Percentiles rank a stretch among this genome's conserved stretches.
Evolutionary conservation across 2,888 invertebrate genomes (phyloP).

Genomic region (Brachyptera risi): DNA sequence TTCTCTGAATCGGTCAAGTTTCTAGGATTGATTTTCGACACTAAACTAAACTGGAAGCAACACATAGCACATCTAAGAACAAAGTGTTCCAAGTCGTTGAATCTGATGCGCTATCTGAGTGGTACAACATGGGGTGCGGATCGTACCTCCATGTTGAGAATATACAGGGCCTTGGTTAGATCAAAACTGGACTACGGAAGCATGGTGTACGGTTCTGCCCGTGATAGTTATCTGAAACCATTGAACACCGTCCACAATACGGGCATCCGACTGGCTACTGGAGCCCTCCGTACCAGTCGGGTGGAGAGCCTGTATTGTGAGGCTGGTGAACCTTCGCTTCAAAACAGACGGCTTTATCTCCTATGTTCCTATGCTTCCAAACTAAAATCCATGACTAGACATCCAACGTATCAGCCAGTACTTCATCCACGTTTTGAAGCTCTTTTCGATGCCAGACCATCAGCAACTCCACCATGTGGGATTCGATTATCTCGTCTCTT

Average conservation of each 20-base stretch:
- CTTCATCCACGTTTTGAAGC: neutral
- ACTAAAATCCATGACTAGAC: neutral
- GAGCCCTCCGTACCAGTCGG: constrained; percentile 17
- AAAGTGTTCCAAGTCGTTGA: constrained; percentile 1
- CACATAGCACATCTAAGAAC: neutral
- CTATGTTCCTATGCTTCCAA: neutral
- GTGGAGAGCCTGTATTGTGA: neutral
- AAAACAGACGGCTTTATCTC: neutral
- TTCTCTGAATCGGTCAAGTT: neutral
- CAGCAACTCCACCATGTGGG: neutral
- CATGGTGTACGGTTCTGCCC: constrained; percentile 1
- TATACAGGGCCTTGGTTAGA: constrained; percentile 6
- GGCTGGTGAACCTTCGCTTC: neutral
- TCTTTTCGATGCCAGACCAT: neutral
- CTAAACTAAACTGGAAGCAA: constrained; percentile 17
- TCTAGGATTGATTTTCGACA: constrained; percentile 12
- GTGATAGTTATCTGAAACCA: neutral
- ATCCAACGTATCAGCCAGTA: neutral
- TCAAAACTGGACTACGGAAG: constrained; percentile 7
- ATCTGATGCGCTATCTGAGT: constrained; percentile 12
- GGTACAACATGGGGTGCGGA: constrained; percentile 13
- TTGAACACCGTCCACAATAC: neutral
- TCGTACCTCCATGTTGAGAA: constrained; percentile 2
- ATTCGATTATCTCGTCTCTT: neutral
- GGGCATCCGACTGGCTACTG: neutral